Percentiles rank a stretch among this genome's conserved stretches.
phyloP scores from a whole-genome alignment of 2,888 invertebrate genomes.

The Napeogenes sylphis region DNA sequence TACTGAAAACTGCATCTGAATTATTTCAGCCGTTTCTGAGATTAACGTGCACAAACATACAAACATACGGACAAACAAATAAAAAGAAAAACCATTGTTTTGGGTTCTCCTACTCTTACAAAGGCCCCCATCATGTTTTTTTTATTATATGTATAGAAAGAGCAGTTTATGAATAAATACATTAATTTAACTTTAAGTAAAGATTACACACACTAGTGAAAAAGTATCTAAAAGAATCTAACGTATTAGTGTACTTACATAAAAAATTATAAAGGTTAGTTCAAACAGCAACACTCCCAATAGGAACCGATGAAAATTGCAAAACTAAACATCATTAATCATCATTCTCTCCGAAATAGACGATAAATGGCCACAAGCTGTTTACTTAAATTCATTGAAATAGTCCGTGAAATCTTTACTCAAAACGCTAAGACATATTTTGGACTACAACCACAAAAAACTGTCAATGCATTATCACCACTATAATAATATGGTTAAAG shows the following conservation, averaged over 20 bases:
- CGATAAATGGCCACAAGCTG: slow-evolving; percentile 71
- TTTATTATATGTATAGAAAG: no score
- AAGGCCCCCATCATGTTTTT: no score
- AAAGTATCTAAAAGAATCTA: no score
- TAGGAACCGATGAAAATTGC: slow-evolving; percentile 2
- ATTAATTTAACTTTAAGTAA: no score
- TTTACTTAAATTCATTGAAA: slow-evolving; percentile 48
- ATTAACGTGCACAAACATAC: no score
- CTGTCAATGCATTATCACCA: neutral
- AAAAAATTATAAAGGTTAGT: neutral
- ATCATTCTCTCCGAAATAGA: slow-evolving; percentile 56
- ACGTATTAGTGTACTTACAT: neutral
- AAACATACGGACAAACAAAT: no score
- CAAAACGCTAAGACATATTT: slow-evolving; percentile 43
- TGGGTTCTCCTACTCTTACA: no score
- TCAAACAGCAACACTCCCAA: neutral
- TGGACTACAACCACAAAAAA: slow-evolving; percentile 26
- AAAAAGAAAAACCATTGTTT: no score
- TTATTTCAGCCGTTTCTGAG: no score
- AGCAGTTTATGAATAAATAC: neutral
- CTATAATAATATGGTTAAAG: neutral
- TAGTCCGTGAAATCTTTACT: slow-evolving; percentile 57
- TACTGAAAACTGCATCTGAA: no score
- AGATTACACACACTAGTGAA: no score
- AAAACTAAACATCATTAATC: slow-evolving; percentile 50